Evolutionary conservation across 2,888 invertebrate species (phyloP).

Genomic region (Eilema sororculum): DNA sequence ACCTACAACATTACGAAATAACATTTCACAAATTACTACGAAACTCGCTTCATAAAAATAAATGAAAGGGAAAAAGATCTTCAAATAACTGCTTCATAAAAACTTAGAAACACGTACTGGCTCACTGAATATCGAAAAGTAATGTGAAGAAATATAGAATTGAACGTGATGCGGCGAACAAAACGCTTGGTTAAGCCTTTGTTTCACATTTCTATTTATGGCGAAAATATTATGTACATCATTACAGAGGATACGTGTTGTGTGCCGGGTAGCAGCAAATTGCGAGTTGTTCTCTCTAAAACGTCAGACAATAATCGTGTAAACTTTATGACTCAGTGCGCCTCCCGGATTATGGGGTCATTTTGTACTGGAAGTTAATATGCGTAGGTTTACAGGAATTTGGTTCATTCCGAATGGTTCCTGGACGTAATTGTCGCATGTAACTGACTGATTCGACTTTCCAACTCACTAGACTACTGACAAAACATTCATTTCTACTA

Average conservation of each 20-base stretch:
- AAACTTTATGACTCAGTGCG: too few relatives aligned
- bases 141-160: slow-evolving; percentile 4
- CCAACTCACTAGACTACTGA: too few relatives aligned
- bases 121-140: slow-evolving; percentile 1
- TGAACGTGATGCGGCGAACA: slow-evolving; percentile 1
- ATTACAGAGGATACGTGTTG: not conserved
- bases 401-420: too few relatives aligned
- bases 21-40: not conserved
- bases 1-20: not conserved
- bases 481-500: too few relatives aligned
- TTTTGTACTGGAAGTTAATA: too few relatives aligned
- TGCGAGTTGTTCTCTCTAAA: not conserved
- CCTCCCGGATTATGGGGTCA: too few relatives aligned
- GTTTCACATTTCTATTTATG: not conserved
- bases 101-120: not conserved
- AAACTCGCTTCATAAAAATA: not conserved
- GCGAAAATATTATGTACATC: not conserved
- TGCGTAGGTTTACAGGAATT: too few relatives aligned
- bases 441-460: too few relatives aligned
- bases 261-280: not conserved
- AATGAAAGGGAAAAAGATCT: not conserved
- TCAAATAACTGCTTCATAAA: not conserved
- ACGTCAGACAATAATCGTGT: not conserved
- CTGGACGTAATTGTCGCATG: too few relatives aligned
- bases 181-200: not conserved